These are phyloP conservation scores for Melanotaenia nigrans DNA, from an alignment of 2,797 vertebrate species.

Conservation along the genomic window DNA sequence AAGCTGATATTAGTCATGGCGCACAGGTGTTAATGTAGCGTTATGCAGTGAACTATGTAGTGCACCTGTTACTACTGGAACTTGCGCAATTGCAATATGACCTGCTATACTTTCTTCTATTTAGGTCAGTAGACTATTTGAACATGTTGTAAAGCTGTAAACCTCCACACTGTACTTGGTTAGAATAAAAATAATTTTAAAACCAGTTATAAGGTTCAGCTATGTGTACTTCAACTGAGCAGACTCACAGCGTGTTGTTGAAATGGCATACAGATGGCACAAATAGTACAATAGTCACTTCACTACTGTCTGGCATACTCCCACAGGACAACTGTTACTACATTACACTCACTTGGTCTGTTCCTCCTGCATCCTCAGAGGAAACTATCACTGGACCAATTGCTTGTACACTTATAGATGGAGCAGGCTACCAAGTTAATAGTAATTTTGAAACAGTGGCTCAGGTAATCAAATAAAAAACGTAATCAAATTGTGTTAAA, in stretches of 20 bases:
- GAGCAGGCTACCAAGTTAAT: neutral
- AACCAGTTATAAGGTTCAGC: neutral
- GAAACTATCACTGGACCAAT: constrained; percentile 13
- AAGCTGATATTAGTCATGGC: constrained; percentile 23
- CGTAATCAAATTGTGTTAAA: constrained; percentile 14
- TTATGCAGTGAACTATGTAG: neutral
- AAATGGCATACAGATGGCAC: constrained; percentile 28
- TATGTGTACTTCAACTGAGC: constrained; percentile 8
- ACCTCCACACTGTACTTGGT: neutral
- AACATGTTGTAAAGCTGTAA: neutral
- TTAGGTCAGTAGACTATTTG: neutral
- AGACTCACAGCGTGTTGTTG: constrained; percentile 29
- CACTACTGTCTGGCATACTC: constrained; percentile 49
- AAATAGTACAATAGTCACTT: constrained; percentile 48
- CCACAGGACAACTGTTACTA: constrained; percentile 60
- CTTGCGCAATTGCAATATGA: neutral
- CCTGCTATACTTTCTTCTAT: neutral
- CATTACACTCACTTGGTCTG: constrained; percentile 32
- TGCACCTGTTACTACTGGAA: constrained; percentile 18
- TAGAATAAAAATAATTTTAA: neutral
- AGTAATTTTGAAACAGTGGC: constrained; percentile 4
- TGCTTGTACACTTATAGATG: neutral
- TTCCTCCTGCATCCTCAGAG: constrained; percentile 26
- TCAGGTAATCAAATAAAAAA: neutral
- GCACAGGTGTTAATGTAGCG: constrained; percentile 13